phyloP scores from a whole-genome alignment of 2,113 vertebrate genomes.

The Okapia johnstoni region DNA sequence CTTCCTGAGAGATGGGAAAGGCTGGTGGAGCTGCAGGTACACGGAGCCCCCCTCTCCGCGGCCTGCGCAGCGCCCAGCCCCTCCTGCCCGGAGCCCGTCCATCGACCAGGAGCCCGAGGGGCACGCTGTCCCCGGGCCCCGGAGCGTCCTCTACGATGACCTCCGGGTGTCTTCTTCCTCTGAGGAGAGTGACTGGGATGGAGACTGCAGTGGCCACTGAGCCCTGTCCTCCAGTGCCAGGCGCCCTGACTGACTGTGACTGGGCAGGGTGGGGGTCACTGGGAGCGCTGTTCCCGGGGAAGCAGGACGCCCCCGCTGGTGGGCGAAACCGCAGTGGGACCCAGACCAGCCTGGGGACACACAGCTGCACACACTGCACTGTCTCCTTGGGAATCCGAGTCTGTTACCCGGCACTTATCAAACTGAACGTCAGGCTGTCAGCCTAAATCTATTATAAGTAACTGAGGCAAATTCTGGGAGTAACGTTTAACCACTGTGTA shows the following conservation, averaged over 20 bases:
- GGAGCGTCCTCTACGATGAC: neutral
- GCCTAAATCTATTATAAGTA: neutral
- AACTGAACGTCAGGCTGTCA: rapidly evolving
- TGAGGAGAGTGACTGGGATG: neutral
- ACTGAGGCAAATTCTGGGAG: neutral
- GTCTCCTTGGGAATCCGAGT: rapidly evolving
- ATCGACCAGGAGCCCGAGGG: rapidly evolving
- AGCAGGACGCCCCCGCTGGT: neutral
- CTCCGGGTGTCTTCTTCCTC: neutral
- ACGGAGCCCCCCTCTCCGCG: rapidly evolving
- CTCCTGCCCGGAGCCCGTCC: neutral
- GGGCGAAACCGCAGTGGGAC: rapidly evolving
- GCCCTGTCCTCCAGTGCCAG: neutral
- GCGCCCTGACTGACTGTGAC: neutral
- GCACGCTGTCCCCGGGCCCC: neutral
- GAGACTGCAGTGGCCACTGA: neutral
- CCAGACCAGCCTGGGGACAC: neutral
- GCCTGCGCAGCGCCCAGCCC: neutral
- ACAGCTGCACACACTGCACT: neutral
- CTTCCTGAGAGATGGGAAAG: neutral
- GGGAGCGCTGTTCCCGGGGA: rapidly evolving
- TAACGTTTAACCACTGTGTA: neutral
- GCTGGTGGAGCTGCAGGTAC: neutral
- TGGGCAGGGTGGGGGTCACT: neutral
- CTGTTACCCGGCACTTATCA: neutral